phyloP scores from a whole-genome alignment of 2,888 invertebrate genomes.

The Cerastis leucographa region DNA sequence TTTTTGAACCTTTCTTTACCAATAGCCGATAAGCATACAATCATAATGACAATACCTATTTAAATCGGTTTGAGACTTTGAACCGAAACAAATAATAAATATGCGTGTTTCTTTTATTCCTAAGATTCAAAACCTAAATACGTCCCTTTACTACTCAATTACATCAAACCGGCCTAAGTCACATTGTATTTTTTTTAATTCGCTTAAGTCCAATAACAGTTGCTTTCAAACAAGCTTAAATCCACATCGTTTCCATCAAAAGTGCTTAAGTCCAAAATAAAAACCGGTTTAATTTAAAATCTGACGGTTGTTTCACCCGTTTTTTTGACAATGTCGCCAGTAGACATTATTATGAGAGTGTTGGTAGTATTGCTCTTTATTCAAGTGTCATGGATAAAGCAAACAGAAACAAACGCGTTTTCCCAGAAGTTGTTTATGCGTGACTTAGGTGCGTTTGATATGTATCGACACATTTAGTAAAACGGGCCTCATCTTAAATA shows the following conservation, averaged over 20 bases:
- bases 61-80: constrained; percentile 28
- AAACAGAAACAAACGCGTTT: constrained; percentile 46
- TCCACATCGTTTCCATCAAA: constrained; percentile 37
- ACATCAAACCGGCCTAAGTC: constrained; percentile 42
- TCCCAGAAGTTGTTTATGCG: constrained; percentile 49
- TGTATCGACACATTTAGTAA: no score
- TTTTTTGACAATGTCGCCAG: constrained; percentile 45
- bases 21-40: constrained; percentile 37
- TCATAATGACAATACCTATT: constrained; percentile 34
- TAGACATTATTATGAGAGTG: constrained; percentile 45
- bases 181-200: constrained; percentile 37
- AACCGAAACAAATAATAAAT: constrained; percentile 35
- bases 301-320: constrained; percentile 44
- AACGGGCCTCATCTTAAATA: no score
- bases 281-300: constrained; percentile 44
- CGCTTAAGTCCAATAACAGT: constrained; percentile 35
- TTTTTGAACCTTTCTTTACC: constrained; percentile 32
- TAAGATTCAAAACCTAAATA: constrained; percentile 34
- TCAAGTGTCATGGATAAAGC: constrained; percentile 41
- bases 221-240: constrained; percentile 43
- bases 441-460: no score
- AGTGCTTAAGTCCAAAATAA: constrained; percentile 43
- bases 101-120: constrained; percentile 32
- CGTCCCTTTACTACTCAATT: constrained; percentile 40
- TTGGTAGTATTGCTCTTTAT: constrained; percentile 35